A percentile compares a stretch with the other conserved stretches of the same genome.
phyloP scores from a whole-genome alignment of 2,113 vertebrate genomes.

The Sinocyclocheilus anshuiensis region DNA sequence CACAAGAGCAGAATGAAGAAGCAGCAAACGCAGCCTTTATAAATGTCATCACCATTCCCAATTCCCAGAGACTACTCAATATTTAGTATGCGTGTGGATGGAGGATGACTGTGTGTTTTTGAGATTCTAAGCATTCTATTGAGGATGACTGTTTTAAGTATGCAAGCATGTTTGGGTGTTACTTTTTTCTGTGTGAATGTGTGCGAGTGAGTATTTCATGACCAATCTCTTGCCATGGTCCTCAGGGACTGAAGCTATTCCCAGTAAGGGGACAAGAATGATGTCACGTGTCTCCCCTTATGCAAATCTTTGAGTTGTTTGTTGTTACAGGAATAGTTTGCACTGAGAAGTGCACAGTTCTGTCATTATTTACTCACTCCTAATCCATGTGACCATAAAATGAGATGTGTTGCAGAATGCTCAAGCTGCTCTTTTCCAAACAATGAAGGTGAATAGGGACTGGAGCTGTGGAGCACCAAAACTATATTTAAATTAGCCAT shows the following conservation, averaged over 20 bases:
- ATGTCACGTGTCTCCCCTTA: constrained; percentile 1
- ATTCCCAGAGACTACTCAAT: constrained; percentile 35
- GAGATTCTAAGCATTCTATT: constrained; percentile 10
- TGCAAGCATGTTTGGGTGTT: neutral
- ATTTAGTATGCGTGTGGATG: constrained; percentile 21
- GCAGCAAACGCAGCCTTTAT: constrained; percentile 36
- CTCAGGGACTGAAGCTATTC: constrained; percentile 51
- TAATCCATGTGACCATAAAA: neutral
- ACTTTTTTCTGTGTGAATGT: neutral
- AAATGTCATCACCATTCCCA: constrained; percentile 46
- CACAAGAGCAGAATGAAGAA: constrained; percentile 10
- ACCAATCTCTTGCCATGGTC: constrained; percentile 48
- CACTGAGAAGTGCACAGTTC: neutral
- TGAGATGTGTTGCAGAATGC: neutral
- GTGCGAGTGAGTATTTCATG: neutral
- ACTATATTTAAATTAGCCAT: neutral
- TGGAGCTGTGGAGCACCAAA: neutral
- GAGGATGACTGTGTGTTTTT: constrained; percentile 13
- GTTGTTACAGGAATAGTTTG: neutral
- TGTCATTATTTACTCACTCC: neutral
- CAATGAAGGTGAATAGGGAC: neutral
- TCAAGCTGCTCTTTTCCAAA: neutral
- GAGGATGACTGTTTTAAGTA: constrained; percentile 6
- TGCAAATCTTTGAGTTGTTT: constrained; percentile 10
- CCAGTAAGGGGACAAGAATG: constrained; percentile 26